Conservation (phyloP, 2,888 invertebrate species). For the Meghimatium bilineatum region DNA sequence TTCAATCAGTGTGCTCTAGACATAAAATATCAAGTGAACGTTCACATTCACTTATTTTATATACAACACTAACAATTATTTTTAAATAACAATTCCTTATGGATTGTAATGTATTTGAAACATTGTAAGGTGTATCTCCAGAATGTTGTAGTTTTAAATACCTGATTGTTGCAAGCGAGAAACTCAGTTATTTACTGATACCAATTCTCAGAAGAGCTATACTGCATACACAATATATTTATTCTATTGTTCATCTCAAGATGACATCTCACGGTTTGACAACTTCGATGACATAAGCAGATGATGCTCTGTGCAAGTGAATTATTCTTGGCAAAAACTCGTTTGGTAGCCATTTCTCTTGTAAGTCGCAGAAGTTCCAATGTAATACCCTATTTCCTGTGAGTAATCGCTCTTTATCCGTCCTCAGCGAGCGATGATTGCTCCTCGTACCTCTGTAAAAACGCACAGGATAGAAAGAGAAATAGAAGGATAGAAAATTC, state of each 20-base stretch:
- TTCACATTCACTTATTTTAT: no score
- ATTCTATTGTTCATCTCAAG: background rate
- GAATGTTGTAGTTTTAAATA: no score
- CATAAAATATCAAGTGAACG: no score
- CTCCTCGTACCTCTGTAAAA: background rate
- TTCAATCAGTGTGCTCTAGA: no score
- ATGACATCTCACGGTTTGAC: background rate
- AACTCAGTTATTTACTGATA: background rate
- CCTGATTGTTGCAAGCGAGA: background rate
- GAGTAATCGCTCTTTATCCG: constrained; percentile 26
- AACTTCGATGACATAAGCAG: background rate
- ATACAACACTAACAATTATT: no score
- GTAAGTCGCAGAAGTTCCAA: background rate
- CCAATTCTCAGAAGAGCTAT: background rate
- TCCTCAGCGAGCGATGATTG: constrained; percentile 16
- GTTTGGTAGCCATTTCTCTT: background rate
- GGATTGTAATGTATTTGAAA: no score
- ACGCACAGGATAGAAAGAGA: background rate
- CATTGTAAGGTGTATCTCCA: no score
- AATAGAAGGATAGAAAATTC: no score
- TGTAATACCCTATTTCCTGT: constrained; percentile 12
- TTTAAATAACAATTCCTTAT: no score
- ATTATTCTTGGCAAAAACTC: background rate
- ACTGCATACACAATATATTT: background rate
- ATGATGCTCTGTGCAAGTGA: background rate